Evolutionary conservation across 2,888 invertebrate genomes (phyloP).

Genomic region (Dione vanillae): DNA sequence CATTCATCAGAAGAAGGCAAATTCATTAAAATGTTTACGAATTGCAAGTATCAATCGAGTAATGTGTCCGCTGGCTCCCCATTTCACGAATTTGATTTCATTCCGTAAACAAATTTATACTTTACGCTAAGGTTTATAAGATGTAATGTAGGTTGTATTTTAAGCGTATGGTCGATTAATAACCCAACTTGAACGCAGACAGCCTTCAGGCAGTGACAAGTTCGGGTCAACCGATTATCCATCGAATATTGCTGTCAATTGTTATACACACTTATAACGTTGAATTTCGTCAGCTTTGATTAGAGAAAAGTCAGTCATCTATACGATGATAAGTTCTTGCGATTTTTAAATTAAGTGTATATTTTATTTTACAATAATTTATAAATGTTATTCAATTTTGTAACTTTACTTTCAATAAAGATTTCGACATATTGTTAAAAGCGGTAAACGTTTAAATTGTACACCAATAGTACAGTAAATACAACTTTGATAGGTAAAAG

Average conservation of each 20-base stretch:
- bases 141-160: constrained; percentile 25
- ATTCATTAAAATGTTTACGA: constrained; percentile 24
- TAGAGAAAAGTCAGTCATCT: constrained; percentile 27
- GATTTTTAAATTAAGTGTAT: too few relatives aligned
- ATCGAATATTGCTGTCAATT: constrained; percentile 29
- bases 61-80: constrained; percentile 10
- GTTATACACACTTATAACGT: constrained; percentile 37
- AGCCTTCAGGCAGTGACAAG: constrained; percentile 47
- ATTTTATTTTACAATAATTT: too few relatives aligned
- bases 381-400: too few relatives aligned
- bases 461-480: constrained; percentile 6
- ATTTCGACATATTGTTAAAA: too few relatives aligned
- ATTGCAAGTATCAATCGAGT: constrained; percentile 31
- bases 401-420: not conserved
- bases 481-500: constrained; percentile 4
- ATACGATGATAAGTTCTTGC: too few relatives aligned
- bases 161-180: constrained; percentile 37
- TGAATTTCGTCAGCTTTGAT: constrained; percentile 23
- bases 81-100: constrained; percentile 20
- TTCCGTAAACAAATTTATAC: constrained; percentile 12
- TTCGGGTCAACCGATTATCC: constrained; percentile 45
- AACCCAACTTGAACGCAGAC: constrained; percentile 44
- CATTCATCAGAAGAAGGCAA: constrained; percentile 11
- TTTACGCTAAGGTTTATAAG: constrained; percentile 20
- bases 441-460: constrained; percentile 1